Evolutionary conservation across 2,888 invertebrate genomes (phyloP).

Genomic region (Elegia similella): DNA sequence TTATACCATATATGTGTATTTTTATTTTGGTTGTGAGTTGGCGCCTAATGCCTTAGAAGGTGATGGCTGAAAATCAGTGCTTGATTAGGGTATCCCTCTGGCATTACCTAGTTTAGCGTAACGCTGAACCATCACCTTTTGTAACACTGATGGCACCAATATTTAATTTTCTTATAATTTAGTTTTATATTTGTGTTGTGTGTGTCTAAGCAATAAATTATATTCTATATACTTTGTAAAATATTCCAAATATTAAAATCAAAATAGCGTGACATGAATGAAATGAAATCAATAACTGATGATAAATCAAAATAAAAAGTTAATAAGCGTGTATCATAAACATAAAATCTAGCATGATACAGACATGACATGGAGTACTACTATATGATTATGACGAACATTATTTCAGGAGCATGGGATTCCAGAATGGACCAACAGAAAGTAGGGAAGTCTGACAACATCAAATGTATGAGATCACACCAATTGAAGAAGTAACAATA

Average conservation of each 20-base stretch:
- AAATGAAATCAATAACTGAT: conserved; percentile 6
- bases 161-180: no score
- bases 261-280: conserved; percentile 18
- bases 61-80: no score
- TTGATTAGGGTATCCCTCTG: no score
- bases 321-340: conserved; percentile 23
- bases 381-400: conserved; percentile 3
- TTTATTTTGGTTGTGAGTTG: no score
- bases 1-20: no score
- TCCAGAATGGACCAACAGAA: conserved; percentile 31
- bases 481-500: conserved; percentile 39
- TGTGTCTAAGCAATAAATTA: no score
- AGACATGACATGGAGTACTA: conserved; percentile 34
- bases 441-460: conserved; percentile 38
- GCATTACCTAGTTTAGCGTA: no score
- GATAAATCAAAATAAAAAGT: conserved; percentile 21
- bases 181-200: no score
- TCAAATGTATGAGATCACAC: conserved; percentile 44
- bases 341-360: conserved; percentile 37
- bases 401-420: background rate
- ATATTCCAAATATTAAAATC: background rate
- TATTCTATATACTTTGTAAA: background rate
- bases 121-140: no score
- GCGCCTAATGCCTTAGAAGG: no score
- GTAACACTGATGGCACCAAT: no score